Conservation (phyloP, 92 coral and sea anemone species). For the Palythoa grandis region DNA sequence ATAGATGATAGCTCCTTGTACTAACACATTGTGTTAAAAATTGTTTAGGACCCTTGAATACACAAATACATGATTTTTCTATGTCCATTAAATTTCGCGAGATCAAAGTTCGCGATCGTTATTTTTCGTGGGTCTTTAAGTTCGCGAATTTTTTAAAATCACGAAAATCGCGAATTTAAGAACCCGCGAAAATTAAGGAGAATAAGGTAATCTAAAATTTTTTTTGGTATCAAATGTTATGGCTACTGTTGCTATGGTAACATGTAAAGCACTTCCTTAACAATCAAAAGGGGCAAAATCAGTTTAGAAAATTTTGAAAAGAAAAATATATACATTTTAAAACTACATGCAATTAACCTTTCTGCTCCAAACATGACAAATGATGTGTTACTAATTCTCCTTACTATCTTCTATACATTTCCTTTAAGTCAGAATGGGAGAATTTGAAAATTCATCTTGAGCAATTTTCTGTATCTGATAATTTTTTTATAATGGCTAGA, state of each 20-base stretch:
- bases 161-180: too few species aligned
- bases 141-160: too few species aligned
- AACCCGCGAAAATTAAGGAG: too few species aligned
- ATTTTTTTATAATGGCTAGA: not conserved
- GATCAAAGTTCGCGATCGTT: too few species aligned
- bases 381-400: not conserved
- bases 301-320: conserved; percentile 19
- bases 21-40: too few species aligned
- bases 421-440: conserved; percentile 9
- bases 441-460: conserved; percentile 29
- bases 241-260: conserved; percentile 34
- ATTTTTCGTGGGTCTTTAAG: too few species aligned
- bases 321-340: conserved; percentile 5
- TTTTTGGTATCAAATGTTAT: conserved; percentile 6
- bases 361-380: conserved; percentile 20
- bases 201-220: too few species aligned
- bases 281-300: conserved; percentile 11
- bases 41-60: too few species aligned
- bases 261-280: conserved; percentile 31
- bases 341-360: conserved; percentile 13
- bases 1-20: too few species aligned
- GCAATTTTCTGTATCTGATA: conserved; percentile 10
- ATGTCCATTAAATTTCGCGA: too few species aligned
- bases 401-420: conserved; percentile 15
- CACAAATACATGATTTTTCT: too few species aligned